Base-by-base conservation (phyloP, 1,140 invertebrate species). In the Gerris buenoi region DNA sequence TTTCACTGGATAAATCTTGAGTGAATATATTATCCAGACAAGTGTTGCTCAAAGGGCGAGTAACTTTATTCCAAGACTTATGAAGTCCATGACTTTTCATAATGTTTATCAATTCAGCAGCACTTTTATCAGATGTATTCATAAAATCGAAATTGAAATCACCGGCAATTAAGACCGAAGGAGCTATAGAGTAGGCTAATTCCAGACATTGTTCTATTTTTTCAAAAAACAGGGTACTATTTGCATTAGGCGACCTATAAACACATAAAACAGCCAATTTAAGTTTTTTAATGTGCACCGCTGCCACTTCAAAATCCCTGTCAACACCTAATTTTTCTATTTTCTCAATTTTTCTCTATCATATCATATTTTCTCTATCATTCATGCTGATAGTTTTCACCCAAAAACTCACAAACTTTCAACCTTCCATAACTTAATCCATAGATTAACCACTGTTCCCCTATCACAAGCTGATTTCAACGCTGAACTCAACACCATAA, bases 191-290 rank as follows among this genome's bases (percentile, higher is more conserved):
- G 18, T 18, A 18, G 18, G 33, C 33, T 10, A 46, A 10, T 46
- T 46, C 5, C 33, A 46, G 18, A 18, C 5, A 46, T 46, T 46
- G 33, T 46, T 46, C 33, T 46, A 46, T 5, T 18, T 46, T 46
- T 5, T 18, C 5, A 46, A 10, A 18, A 46, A 61, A 61, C 13
- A 56, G 67, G 18, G 64, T 64, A 26, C 25, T 33, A 63, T 71
- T 65, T 65, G 65, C 65, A 33, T 68, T 69, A 27, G 57, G 65
- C 63, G 65, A 69, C 56, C 60, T 71, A 61, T 65, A 65, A 69
- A 65, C 65, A 65, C 25, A 66, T 66, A 29, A 57, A 23, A 29
- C 63, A 57, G 18, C 61, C 68, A 60, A 65, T 69, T 67, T 66
- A 59, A 65, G 64, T 18, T 64, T 27, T 27, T 70, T 70, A 68